These are phyloP conservation scores for Kryptopterus vitreolus DNA, from an alignment of 2,797 vertebrate genomes.

Conservation along the genomic window DNA sequence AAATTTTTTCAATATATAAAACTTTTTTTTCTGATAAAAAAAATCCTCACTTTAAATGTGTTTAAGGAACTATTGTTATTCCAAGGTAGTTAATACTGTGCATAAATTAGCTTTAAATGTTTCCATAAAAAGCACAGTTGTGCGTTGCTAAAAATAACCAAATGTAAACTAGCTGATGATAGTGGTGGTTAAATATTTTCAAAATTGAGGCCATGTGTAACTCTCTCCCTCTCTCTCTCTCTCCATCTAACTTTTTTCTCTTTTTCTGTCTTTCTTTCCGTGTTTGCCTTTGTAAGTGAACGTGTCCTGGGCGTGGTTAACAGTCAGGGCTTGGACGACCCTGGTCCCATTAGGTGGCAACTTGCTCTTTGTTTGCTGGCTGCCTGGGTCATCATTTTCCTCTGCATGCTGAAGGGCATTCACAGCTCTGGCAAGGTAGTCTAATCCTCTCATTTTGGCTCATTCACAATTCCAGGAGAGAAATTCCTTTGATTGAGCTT, in stretches of 20 bases:
- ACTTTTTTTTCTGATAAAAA: too few relatives aligned
- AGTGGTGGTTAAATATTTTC: not conserved
- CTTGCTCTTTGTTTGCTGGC: conserved; percentile 80
- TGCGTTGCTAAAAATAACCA: not conserved
- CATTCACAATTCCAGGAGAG: too few relatives aligned
- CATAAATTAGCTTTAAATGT: not conserved
- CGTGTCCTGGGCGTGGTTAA: conserved; percentile 75
- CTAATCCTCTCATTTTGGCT: not conserved
- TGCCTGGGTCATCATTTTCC: conserved; percentile 82
- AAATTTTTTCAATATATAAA: too few relatives aligned
- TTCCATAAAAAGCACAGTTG: not conserved
- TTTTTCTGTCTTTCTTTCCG: not conserved
- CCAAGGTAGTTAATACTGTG: not conserved
- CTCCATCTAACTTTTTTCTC: not conserved
- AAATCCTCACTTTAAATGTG: not conserved
- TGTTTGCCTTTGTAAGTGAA: conserved; percentile 60
- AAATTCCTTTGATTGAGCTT: not conserved
- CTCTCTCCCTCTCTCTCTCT: not conserved
- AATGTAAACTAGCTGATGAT: not conserved
- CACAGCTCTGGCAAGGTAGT: conserved; percentile 83
- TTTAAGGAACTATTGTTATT: not conserved
- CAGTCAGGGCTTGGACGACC: conserved; percentile 77
- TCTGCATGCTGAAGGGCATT: conserved; percentile 83
- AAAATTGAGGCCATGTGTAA: not conserved
- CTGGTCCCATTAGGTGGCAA: conserved; percentile 78